Evolutionary conservation across 2,797 vertebrate species (phyloP), one percentile per base, ranked within the genome.

Genomic region (Premnoplex brunnescens): DNA sequence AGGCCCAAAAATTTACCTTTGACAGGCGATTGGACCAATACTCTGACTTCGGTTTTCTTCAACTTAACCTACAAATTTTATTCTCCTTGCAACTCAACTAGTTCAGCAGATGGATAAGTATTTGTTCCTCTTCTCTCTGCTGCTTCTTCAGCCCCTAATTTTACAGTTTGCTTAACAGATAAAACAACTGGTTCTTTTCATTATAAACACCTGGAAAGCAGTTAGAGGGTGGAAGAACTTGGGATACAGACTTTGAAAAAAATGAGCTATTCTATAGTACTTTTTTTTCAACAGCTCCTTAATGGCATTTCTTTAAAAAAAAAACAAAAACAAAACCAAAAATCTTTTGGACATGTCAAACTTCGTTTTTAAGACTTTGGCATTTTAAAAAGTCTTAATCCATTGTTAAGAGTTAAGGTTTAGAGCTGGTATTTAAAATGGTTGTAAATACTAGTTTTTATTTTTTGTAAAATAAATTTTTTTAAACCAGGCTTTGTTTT

Each of bases 401-500:
- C 67, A 89, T 43, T 92, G 92, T 88, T 92, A 96, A 81, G 94
- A 91, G 82, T 89, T 96, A 41, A 95, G 97, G 91, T 96, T 96
- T 97, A 97, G 97, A 96, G 85, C 97, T 97, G 96, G 68, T 98
- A 97, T 98, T 98, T 97, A 96, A 98, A 95, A 97, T 97, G 94
- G 93, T 96, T 98, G 98, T 98, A 98, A 98, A 98, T 98, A 98
- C 85, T 97, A 97, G 98, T 92, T 98, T 98, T 98, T 98, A 98
- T 98, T 97, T 98, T 96, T 98, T 98, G 97, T 98, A 98, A 98
- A 98, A 98, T 98, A 98, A 98, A 98, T 97, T 94, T 97, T 97
- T 97, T 97, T 92, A 96, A 98, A 98, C 62, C 59, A 88, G 85
- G 90, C 79, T 60, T 88, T 60, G 91, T 36, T 94, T 95, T 67